Conservation (phyloP, 2,113 vertebrate genomes). For the Cacatua alba region DNA sequence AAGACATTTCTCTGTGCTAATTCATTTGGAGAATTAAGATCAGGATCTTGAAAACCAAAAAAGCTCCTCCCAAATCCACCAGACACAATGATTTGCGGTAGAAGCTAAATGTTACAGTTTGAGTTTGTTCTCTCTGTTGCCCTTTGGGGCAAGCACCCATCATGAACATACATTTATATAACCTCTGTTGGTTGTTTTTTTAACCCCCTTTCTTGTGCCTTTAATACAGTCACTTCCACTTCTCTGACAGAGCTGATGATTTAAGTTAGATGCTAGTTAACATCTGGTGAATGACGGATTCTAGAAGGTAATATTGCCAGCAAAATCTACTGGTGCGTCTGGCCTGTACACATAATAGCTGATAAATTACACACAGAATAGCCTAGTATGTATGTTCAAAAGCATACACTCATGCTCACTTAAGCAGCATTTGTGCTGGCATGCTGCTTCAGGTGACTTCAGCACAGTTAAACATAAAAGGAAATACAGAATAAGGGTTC, state of each 20-base stretch:
- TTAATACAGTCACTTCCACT: neutral
- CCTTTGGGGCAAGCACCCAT: neutral
- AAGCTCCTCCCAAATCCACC: neutral
- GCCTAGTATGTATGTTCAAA: neutral
- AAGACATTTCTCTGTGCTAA: neutral
- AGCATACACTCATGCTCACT: neutral
- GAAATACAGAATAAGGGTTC: neutral
- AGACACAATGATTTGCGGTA: neutral
- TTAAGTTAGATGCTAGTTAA: neutral
- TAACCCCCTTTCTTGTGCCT: neutral
- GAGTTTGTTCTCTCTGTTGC: neutral
- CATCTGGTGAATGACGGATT: neutral
- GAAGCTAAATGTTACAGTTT: neutral
- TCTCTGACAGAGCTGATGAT: neutral
- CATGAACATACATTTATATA: neutral
- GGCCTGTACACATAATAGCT: fast-evolving
- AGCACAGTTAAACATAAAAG: neutral
- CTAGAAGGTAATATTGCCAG: neutral
- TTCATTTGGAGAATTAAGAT: neutral
- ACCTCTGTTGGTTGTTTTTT: neutral
- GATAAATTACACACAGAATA: neutral
- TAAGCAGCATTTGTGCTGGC: neutral
- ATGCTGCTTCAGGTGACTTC: neutral
- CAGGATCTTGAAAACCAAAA: neutral
- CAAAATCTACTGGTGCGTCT: neutral